Evolutionary conservation across 2,888 invertebrate genomes (phyloP), one percentile per base, ranked within the genome.

Genomic region (Diplazon laetatorius): DNA sequence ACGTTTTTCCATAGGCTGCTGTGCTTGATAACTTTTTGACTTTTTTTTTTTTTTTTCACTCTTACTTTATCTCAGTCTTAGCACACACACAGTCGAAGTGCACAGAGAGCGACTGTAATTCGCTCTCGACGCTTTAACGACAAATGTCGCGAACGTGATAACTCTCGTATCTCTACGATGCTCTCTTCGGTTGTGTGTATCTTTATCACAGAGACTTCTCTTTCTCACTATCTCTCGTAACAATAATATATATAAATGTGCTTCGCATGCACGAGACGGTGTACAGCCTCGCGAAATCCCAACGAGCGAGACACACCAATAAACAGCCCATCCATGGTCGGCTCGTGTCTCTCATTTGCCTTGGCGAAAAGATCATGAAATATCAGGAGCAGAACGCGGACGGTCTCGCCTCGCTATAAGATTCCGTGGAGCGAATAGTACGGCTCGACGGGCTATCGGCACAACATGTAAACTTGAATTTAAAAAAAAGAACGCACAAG

Each of bases 111-210:
- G 39, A 37, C 22, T 18, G 65, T 30, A n/a, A 25, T 25, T 30
- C 30, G 55, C 14, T 9, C 52, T 9, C 52, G 68, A 69, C 39
- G 48, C 52, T 60, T 30, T 39, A 25, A 63, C 65, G 60, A 74
- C 65, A 66, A 78, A 74, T 52, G 16, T 18, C 14, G 52, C 16
- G 6, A 30, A 46, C n/a, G n/a, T n/a, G 78, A 78, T 78, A 78
- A 78, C 60, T n/a, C 39, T 30, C 70, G 18, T 78, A 74, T 73
- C 69, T 74, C 37, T 35, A 6, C 6, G 4, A 6, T 46, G 35
- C 55, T 66, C 46, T 69, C 37, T 9, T n/a, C 59, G 62, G 22
- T 70, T 6, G 30, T 6, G 30, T 6, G n/a, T 44, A 60, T 46
- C 59, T 52, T n/a, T n/a, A n/a, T n/a, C n/a, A n/a, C 20, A 74